These are phyloP conservation scores for Noctua janthina DNA, from an alignment of 2,888 invertebrate species.

Conservation along the genomic window DNA sequence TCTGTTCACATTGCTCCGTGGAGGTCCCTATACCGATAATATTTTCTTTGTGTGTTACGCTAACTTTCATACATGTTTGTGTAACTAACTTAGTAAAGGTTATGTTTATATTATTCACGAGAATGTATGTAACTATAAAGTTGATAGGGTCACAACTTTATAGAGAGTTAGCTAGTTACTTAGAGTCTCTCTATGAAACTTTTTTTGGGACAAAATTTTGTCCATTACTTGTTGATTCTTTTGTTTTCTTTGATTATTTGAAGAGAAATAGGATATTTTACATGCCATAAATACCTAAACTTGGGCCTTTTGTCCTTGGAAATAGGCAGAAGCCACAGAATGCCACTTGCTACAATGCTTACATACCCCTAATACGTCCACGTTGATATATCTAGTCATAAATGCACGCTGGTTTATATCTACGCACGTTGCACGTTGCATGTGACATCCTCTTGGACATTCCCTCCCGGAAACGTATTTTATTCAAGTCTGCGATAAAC, in stretches of 20 bases:
- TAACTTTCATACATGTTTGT: conserved; percentile 44
- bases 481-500: not conserved
- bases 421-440: not conserved
- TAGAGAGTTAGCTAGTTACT: not conserved
- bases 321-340: not conserved
- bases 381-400: not conserved
- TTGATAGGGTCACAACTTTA: not conserved
- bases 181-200: not conserved
- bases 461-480: not conserved
- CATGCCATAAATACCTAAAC: not conserved
- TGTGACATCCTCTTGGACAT: not conserved
- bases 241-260: not conserved
- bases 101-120: conserved; percentile 13
- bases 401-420: not conserved
- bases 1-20: conserved; percentile 37
- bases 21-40: conserved; percentile 36
- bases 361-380: not conserved
- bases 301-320: not conserved
- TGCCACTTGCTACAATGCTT: not conserved
- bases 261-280: not conserved
- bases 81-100: conserved; percentile 31
- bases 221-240: not conserved
- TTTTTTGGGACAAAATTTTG: not conserved
- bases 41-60: conserved; percentile 49
- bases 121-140: not conserved